Base-by-base conservation (phyloP, 2,888 invertebrate species). In the Rugalucina vietnamica region DNA sequence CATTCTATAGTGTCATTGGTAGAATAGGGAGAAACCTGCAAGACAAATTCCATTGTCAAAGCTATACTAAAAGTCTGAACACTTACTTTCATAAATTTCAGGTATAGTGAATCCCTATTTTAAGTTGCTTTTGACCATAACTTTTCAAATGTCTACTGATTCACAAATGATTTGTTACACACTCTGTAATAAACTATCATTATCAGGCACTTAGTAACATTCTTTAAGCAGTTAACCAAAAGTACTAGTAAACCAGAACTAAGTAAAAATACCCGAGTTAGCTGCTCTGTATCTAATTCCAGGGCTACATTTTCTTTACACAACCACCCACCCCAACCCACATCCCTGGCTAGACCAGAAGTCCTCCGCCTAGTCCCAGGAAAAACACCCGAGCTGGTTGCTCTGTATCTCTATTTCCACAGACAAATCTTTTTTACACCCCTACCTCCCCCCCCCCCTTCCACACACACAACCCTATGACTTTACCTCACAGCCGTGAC, bases 11-110 rank as follows among this genome's bases (percentile, higher is more conserved):
- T 69, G 0, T 84, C 84, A 18, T 65, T 57, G 1, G 87, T 81
- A n/a, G 89, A 82, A 21, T 49, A 65, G 4, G 78, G 73, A 0
- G 90, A 88, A 14, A 88, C 88, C 91, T 91, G 81, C 27, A 76
- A 74, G 60, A 57, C 5, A 81, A 60, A 76, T 27, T n/a, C 36
- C 54, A 39, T 34, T 24, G 24, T 39, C 27, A 73, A 12, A 43
- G 18, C 10, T 18, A 43, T 8, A 18, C 43, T 18, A 43, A n/a
- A 49, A 24, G 18, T 24, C 12, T 32, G 21, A 12, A 18, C 12
- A 10, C 12, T 34, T 32, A n/a, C n/a, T n/a, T n/a, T n/a, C n/a
- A n/a, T n/a, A n/a, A n/a, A n/a, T n/a, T n/a, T n/a, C n/a, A n/a
- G n/a, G n/a, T n/a, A n/a, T n/a, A n/a, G n/a, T n/a, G n/a, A n/a